A percentile compares a stretch with the other conserved stretches of the same genome.
phyloP scores from a whole-genome alignment of 2,888 invertebrate genomes.

The Drosophila eohydei region DNA sequence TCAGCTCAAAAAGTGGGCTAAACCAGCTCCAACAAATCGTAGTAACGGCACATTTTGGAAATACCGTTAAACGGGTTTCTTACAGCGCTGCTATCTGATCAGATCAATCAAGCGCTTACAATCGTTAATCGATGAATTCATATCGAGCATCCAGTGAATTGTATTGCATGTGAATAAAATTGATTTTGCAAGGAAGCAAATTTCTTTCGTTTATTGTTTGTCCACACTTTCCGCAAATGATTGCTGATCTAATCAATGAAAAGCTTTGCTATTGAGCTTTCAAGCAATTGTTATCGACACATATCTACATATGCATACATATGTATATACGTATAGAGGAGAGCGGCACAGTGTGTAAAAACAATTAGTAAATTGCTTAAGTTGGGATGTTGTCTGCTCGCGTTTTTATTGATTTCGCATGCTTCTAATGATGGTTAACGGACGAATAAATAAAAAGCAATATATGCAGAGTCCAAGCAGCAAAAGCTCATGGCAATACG shows the following conservation, averaged over 20 bases:
- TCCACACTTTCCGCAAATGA: slow-evolving; percentile 8
- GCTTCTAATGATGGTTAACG: slow-evolving; percentile 37
- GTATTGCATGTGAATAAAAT: slow-evolving; percentile 5
- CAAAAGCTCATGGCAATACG: slow-evolving; percentile 44
- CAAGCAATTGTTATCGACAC: slow-evolving; percentile 11
- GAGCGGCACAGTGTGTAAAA: slow-evolving; percentile 31
- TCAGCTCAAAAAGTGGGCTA: slow-evolving; percentile 4
- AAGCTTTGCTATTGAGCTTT: slow-evolving; percentile 18
- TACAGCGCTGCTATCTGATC: slow-evolving; percentile 11
- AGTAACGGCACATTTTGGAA: slow-evolving; percentile 24
- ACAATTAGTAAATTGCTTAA: slow-evolving; percentile 44
- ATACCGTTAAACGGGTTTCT: slow-evolving; percentile 25
- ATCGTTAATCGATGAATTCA: slow-evolving; percentile 13
- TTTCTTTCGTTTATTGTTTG: slow-evolving; percentile 20
- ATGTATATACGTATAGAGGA: neutral
- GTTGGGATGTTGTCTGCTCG: slow-evolving; percentile 46
- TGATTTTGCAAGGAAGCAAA: slow-evolving; percentile 17
- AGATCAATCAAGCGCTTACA: slow-evolving; percentile 7
- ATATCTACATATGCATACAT: neutral
- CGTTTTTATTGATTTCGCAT: slow-evolving; percentile 66
- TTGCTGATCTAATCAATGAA: slow-evolving; percentile 33
- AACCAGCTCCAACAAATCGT: slow-evolving; percentile 9
- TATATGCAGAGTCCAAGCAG: slow-evolving; percentile 22
- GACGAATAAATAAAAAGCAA: neutral
- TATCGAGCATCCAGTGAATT: slow-evolving; percentile 8